Evolutionary conservation across 2,797 vertebrate species (phyloP), one percentile per base, ranked within the genome.

Genomic region (Limnodromus scolopaceus): DNA sequence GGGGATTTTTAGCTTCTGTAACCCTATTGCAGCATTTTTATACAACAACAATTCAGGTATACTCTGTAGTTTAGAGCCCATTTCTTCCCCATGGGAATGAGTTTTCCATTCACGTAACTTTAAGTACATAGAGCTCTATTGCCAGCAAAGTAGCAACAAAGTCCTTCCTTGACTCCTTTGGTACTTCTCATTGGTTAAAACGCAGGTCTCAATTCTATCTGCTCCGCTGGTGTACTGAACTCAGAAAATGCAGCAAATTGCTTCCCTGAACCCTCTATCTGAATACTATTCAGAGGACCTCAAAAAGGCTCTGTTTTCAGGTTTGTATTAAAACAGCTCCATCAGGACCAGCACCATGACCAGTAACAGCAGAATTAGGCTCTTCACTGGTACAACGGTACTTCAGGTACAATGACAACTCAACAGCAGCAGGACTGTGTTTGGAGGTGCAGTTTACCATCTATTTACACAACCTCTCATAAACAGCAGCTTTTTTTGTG

Each of bases 1-100:
- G 58, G 94, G 91, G 95, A 94, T 96, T 92, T 96, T 96, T 93
- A 94, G 94, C 61, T 97, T 71, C 89, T 86, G 38, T 91, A 97
- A 82, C 70, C 87, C 93, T 93, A 92, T 49, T 71, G 90, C 89
- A 88, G 88, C 34, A 84, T 96, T 97, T 95, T 96, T 91, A 95
- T 84, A 93, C 88, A 89, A 86, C 27, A 68, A 80, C 96, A 95
- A 96, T 97, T 97, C 94, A 96, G 84, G 91, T 84, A 95, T 55
- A 93, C 30, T 7, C 57, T 91, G 46, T 88, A 89, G 93, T 94
- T 95, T 85, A 95, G 82, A 95, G 76, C 77, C 64, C 88, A 95
- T 84, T 90, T 89, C 46, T 69, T 88, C 65, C 96, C 92, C 72
- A 6, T 30, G 94, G 95, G 96, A 97, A 93, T 93, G 93, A 79